Percentiles rank a stretch among this genome's conserved stretches.
phyloP scores from a whole-genome alignment of 2,888 invertebrate genomes.

The Chrysolina oricalcia region DNA sequence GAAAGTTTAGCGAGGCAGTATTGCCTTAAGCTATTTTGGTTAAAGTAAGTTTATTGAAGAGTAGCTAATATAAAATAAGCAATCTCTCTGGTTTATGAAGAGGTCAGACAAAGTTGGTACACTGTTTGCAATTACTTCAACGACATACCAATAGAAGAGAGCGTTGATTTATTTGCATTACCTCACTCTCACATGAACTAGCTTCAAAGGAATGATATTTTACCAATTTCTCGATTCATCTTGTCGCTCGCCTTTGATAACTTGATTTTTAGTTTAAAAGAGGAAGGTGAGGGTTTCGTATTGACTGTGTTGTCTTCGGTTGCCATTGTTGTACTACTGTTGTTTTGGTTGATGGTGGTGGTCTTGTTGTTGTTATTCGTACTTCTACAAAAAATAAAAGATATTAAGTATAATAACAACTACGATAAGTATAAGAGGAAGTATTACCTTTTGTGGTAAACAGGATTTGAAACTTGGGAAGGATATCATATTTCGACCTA shows the following conservation, averaged over 20 bases:
- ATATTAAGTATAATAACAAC: no score
- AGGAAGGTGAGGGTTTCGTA: constrained; percentile 49
- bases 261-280: constrained; percentile 54
- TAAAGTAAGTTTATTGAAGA: constrained; percentile 3
- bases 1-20: constrained; percentile 2
- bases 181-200: background rate
- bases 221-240: no score
- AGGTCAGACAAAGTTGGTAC: background rate
- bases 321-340: constrained; percentile 29
- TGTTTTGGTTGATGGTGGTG: constrained; percentile 51
- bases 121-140: no score
- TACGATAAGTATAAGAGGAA: no score
- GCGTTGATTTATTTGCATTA: background rate
- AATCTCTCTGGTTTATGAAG: background rate
- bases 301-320: constrained; percentile 46
- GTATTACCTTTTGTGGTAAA: no score
- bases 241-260: no score
- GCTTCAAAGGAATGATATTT: background rate
- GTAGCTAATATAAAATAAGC: background rate
- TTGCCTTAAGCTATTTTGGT: background rate
- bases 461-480: no score
- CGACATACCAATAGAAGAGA: no score
- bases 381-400: constrained; percentile 47
- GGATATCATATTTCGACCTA: no score
- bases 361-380: constrained; percentile 53